Evolutionary conservation across 2,113 vertebrate species (phyloP).

Genomic region (Calyptommatus sinebrachiatus): DNA sequence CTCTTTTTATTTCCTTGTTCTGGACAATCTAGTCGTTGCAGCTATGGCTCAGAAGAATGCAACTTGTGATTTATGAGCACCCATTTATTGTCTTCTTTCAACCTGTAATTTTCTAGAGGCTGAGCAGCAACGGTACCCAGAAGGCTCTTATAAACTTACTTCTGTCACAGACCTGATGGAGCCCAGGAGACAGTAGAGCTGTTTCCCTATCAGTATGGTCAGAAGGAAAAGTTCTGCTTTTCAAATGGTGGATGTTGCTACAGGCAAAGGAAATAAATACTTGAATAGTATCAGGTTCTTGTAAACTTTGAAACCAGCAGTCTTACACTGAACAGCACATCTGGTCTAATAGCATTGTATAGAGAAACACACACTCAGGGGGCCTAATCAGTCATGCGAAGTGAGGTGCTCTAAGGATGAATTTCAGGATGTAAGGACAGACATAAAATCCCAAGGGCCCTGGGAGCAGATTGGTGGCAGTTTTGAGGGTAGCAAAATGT

Average conservation of each 20-base stretch:
- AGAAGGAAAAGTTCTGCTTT: slow-evolving; percentile 5
- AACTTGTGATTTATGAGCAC: background rate
- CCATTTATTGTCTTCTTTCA: rapidly evolving
- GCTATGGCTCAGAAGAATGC: background rate
- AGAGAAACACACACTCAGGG: too few species aligned
- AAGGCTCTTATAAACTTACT: rapidly evolving
- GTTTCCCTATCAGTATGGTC: rapidly evolving
- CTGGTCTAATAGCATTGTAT: too few species aligned
- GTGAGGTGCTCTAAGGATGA: too few species aligned
- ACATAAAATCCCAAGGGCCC: too few species aligned
- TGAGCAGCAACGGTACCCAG: background rate
- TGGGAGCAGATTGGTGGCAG: too few species aligned
- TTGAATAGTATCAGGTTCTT: background rate
- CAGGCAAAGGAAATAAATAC: background rate
- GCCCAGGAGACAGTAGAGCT: background rate
- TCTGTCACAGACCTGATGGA: background rate
- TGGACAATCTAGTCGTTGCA: background rate
- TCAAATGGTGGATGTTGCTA: background rate
- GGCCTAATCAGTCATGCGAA: too few species aligned
- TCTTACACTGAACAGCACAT: too few species aligned
- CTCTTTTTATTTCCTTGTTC: background rate
- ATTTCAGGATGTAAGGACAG: too few species aligned
- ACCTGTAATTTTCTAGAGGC: background rate
- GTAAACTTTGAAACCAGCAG: background rate
- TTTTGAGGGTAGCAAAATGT: too few species aligned